Percentiles rank a stretch among this genome's conserved stretches.
Evolutionary conservation across 2,113 vertebrate genomes (phyloP).

Genomic region (Vanacampus margaritifer): DNA sequence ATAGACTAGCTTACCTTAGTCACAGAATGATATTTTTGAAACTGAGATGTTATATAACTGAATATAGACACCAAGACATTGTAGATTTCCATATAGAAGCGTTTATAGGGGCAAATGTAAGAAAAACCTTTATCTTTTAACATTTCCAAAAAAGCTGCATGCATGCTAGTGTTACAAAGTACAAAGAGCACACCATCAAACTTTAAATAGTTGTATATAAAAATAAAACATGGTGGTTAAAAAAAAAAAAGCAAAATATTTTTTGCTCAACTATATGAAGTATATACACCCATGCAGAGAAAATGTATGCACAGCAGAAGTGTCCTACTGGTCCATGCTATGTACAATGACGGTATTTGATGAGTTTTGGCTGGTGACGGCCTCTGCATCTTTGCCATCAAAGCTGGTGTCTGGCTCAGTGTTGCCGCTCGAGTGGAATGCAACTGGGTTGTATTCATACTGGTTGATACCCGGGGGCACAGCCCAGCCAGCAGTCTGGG

Average conservation of each 20-base stretch:
- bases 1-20: not conserved
- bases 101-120: conserved; percentile 39
- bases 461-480: conserved; percentile 36
- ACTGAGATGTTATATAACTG: not conserved
- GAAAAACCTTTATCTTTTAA: conserved; percentile 13
- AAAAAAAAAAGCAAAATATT: conserved; percentile 6
- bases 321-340: conserved; percentile 33
- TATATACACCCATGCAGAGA: conserved; percentile 30
- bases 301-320: not conserved
- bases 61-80: not conserved
- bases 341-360: conserved; percentile 18
- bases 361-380: not conserved
- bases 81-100: conserved; percentile 6
- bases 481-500: conserved; percentile 41
- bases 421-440: conserved; percentile 25
- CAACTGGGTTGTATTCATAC: conserved; percentile 45
- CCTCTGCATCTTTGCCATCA: conserved; percentile 16
- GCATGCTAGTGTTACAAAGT: conserved; percentile 14
- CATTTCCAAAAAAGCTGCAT: conserved; percentile 12
- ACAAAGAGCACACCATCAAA: conserved; percentile 32
- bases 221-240: conserved; percentile 45
- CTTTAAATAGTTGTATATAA: conserved; percentile 61
- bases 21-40: not conserved
- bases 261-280: conserved; percentile 21
- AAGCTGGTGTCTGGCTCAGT: not conserved